A percentile compares a stretch with the other conserved stretches of the same genome.
Conservation (phyloP, 2,888 invertebrate genomes). For the Bugulina stolonifera region DNA sequence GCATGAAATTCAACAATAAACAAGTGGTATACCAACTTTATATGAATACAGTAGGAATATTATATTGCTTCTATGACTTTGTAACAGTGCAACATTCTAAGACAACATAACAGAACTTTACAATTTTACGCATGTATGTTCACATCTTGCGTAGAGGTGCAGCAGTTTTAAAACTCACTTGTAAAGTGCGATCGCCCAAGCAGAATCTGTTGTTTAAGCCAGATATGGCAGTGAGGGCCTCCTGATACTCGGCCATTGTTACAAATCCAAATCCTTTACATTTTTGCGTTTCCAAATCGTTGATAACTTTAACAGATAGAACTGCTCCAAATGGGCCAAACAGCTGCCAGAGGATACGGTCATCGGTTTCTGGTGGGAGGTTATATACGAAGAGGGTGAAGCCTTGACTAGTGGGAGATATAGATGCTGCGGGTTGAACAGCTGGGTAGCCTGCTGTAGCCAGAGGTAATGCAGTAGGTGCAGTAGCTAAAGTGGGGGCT, state of each 20-base stretch:
- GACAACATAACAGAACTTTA: no score
- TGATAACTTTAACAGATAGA: constrained; percentile 91
- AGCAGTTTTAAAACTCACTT: constrained; percentile 88
- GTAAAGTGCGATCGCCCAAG: constrained; percentile 86
- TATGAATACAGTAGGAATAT: not conserved
- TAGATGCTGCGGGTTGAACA: constrained; percentile 33
- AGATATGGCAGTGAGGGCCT: constrained; percentile 91
- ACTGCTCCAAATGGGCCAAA: constrained; percentile 97
- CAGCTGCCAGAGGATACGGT: constrained; percentile 84
- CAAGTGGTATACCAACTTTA: no score
- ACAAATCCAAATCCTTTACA: constrained; percentile 98
- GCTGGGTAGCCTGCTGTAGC: constrained; percentile 36
- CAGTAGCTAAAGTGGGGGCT: constrained; percentile 1
- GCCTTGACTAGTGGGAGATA: constrained; percentile 56
- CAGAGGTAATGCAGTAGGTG: constrained; percentile 40
- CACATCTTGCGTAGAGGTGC: not conserved
- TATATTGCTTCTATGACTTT: not conserved
- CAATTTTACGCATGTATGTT: no score
- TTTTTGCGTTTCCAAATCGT: constrained; percentile 90
- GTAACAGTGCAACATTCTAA: not conserved
- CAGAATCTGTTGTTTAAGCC: constrained; percentile 86
- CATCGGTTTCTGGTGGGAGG: constrained; percentile 83
- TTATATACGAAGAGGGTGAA: constrained; percentile 92
- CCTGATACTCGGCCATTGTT: constrained; percentile 97
- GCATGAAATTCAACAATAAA: not conserved